Evolutionary conservation across 2,113 vertebrate species (phyloP).

Genomic region (Cebidichthys violaceus): DNA sequence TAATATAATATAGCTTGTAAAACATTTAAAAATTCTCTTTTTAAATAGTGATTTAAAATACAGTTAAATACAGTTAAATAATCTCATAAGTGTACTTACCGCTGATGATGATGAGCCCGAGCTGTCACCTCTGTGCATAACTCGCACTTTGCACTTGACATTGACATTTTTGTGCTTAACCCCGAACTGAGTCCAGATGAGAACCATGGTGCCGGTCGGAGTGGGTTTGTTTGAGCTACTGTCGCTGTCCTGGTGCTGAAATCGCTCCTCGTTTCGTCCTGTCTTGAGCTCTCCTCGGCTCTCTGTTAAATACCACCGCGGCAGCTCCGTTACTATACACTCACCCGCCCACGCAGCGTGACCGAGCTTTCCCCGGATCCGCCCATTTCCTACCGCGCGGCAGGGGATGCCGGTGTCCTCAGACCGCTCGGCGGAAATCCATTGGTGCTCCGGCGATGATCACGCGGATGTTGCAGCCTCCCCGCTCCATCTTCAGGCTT

Average conservation of each 20-base stretch:
- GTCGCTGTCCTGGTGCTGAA: slow-evolving; percentile 80
- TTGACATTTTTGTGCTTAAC: slow-evolving; percentile 86
- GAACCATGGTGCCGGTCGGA: slow-evolving; percentile 76
- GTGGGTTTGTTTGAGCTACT: background rate
- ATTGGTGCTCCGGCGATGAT: slow-evolving; percentile 75
- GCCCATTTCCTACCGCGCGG: slow-evolving; percentile 66
- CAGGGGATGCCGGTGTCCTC: slow-evolving; percentile 80
- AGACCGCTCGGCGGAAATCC: slow-evolving; percentile 2
- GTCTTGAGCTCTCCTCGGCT: slow-evolving; percentile 52
- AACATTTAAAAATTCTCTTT: background rate
- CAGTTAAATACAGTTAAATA: background rate
- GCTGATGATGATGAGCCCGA: slow-evolving; percentile 78
- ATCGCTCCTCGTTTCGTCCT: slow-evolving; percentile 40
- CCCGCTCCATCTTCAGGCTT: slow-evolving; percentile 76
- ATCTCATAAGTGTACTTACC: slow-evolving; percentile 65
- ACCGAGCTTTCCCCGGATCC: slow-evolving; percentile 81
- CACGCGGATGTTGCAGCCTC: slow-evolving; percentile 79
- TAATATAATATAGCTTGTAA: background rate
- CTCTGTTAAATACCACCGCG: slow-evolving; percentile 64
- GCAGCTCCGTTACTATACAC: slow-evolving; percentile 59
- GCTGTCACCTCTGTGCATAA: slow-evolving; percentile 84
- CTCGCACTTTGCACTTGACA: slow-evolving; percentile 85
- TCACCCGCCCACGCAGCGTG: slow-evolving; percentile 77
- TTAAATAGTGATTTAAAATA: background rate
- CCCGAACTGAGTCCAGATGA: slow-evolving; percentile 87